Conservation (phyloP, 2,888 invertebrate genomes). For the Eupithecia subumbrata region DNA sequence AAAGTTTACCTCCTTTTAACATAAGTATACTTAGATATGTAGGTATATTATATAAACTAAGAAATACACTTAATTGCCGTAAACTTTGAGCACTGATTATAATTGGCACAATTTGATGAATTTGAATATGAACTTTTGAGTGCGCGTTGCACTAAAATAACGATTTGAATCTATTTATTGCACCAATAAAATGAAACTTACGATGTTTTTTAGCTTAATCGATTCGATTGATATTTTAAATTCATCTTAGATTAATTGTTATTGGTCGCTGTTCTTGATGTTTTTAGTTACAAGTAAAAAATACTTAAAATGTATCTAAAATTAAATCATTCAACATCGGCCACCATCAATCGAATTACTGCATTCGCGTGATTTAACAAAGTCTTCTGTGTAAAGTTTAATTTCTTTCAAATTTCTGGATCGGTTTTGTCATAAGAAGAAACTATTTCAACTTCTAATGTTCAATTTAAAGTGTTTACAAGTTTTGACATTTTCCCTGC, state of each 20-base stretch:
- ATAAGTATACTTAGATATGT: background rate
- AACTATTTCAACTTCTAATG: background rate
- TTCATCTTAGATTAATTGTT: background rate
- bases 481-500: background rate
- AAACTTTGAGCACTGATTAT: conserved; percentile 2
- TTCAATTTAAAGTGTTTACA: background rate
- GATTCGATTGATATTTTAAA: background rate
- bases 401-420: background rate
- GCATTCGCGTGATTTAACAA: background rate
- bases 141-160: conserved; percentile 23
- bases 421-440: background rate
- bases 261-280: background rate
- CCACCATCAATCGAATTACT: too few species aligned
- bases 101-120: conserved; percentile 3
- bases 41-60: background rate
- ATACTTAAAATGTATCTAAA: background rate
- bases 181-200: conserved; percentile 12
- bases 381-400: background rate
- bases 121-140: conserved; percentile 14
- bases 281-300: background rate
- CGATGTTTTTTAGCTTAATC: background rate
- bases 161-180: conserved; percentile 12
- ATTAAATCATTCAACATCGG: too few species aligned
- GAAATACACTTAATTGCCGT: background rate
- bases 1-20: background rate